Conservation (phyloP, 2,113 vertebrate species). For the Tonatia bakeri region DNA sequence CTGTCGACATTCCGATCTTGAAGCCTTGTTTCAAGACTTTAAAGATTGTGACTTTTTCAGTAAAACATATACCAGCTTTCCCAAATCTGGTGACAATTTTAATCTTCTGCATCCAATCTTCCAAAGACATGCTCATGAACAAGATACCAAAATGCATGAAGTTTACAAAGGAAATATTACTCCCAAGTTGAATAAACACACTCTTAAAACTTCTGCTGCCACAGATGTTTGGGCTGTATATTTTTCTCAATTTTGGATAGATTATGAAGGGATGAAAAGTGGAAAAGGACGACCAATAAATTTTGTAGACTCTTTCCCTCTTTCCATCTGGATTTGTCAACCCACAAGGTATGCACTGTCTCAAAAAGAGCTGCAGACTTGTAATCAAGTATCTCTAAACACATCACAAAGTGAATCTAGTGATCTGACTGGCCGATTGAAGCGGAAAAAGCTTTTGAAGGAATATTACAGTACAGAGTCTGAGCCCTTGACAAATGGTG, state of each 20-base stretch:
- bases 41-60: slow-evolving; percentile 93
- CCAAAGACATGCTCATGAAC: slow-evolving; percentile 94
- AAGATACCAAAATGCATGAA: slow-evolving; percentile 94
- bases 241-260: slow-evolving; percentile 98
- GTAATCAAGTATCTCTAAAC: slow-evolving; percentile 65
- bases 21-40: slow-evolving; percentile 93
- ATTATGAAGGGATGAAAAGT: slow-evolving; percentile 92
- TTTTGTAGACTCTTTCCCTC: slow-evolving; percentile 95
- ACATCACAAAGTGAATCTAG: slow-evolving; percentile 87
- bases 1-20: slow-evolving; percentile 93
- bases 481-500: slow-evolving; percentile 78
- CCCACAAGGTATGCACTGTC: slow-evolving; percentile 86
- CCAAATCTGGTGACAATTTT: slow-evolving; percentile 82
- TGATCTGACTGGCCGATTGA: slow-evolving; percentile 86
- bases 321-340: slow-evolving; percentile 94
- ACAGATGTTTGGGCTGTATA: slow-evolving; percentile 94
- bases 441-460: slow-evolving; percentile 91
- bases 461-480: slow-evolving; percentile 91
- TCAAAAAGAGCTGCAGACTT: slow-evolving; percentile 81
- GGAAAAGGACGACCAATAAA: slow-evolving; percentile 91
- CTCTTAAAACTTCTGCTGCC: slow-evolving; percentile 91
- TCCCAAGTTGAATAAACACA: slow-evolving; percentile 85
- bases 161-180: slow-evolving; percentile 90
- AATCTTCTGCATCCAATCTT: slow-evolving; percentile 93
- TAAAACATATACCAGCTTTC: slow-evolving; percentile 84